These are phyloP conservation scores for Brachionus rubens DNA, from an alignment of 1,140 invertebrate species.

Conservation along the genomic window DNA sequence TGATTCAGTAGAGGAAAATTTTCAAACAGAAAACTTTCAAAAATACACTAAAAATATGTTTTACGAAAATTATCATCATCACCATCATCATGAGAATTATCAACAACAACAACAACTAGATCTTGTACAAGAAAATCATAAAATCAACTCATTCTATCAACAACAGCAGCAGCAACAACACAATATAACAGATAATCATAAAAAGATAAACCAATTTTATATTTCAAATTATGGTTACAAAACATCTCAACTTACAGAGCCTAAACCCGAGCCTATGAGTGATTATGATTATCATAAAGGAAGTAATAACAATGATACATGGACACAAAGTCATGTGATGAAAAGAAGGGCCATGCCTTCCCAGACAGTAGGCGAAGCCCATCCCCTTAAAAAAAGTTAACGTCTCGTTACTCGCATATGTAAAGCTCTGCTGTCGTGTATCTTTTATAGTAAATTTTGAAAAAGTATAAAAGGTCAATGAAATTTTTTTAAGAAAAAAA, in stretches of 20 bases:
- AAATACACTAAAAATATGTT: conserved; percentile 31
- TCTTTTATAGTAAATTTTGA: no score
- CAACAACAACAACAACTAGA: background rate
- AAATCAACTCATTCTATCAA: background rate
- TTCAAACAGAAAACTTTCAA: conserved; percentile 3
- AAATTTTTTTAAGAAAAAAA: no score
- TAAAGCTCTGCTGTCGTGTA: no score
- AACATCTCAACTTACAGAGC: background rate
- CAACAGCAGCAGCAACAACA: background rate
- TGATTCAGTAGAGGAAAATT: background rate
- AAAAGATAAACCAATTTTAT: background rate
- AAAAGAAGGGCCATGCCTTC: background rate
- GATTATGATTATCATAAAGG: no score
- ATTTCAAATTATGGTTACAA: background rate
- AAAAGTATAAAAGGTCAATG: no score
- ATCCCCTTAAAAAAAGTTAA: no score
- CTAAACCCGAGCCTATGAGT: no score
- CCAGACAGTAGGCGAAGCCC: background rate
- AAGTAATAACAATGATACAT: background rate
- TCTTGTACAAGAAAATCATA: background rate
- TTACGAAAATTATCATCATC: conserved; percentile 32
- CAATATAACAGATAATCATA: background rate
- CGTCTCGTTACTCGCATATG: no score
- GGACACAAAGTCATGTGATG: background rate
- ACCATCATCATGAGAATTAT: conserved; percentile 12